These are phyloP conservation scores for Takifugu rubripes DNA, from an alignment of 2,797 vertebrate genomes.

Conservation along the genomic window DNA sequence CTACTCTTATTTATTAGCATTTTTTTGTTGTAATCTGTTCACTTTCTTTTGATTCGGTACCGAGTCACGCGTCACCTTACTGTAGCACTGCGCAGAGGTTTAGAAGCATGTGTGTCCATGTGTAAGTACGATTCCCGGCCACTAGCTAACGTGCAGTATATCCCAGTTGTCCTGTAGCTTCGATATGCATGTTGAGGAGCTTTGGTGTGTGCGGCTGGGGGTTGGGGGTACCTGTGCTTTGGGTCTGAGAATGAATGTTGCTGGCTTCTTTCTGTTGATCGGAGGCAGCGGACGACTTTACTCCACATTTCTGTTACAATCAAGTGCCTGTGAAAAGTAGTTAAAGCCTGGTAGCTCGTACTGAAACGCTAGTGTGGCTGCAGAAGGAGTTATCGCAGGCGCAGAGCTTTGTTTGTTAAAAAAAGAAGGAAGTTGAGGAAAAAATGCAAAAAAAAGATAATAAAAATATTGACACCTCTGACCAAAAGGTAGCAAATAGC, in stretches of 20 bases:
- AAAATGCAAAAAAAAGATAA: slow-evolving; percentile 6
- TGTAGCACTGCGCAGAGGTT: slow-evolving; percentile 62
- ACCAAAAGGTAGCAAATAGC: slow-evolving; percentile 65
- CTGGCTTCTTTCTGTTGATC: slow-evolving; percentile 61
- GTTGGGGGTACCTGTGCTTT: slow-evolving; percentile 39
- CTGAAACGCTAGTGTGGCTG: slow-evolving; percentile 21
- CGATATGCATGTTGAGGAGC: slow-evolving; percentile 67
- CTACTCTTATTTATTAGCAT: slow-evolving; percentile 48
- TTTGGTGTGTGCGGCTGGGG: slow-evolving; percentile 41
- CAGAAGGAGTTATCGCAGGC: slow-evolving; percentile 11
- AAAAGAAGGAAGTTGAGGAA: slow-evolving; percentile 4
- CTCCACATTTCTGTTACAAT: slow-evolving; percentile 68
- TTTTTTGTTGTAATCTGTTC: slow-evolving; percentile 14
- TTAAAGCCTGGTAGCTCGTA: slow-evolving; percentile 46
- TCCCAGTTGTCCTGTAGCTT: slow-evolving; percentile 59
- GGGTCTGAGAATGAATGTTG: slow-evolving; percentile 63
- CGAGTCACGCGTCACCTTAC: slow-evolving; percentile 33
- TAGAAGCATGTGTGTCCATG: slow-evolving; percentile 64
- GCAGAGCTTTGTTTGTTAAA: slow-evolving; percentile 34
- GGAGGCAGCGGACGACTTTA: slow-evolving; percentile 60
- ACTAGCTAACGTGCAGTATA: slow-evolving; percentile 58
- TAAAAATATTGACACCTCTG: slow-evolving; percentile 41
- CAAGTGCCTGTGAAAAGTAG: slow-evolving; percentile 78
- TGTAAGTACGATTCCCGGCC: slow-evolving; percentile 49
- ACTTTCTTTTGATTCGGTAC: slow-evolving; percentile 22